Conservation (phyloP, 2,113 vertebrate species). For the Misgurnus anguillicaudatus region DNA sequence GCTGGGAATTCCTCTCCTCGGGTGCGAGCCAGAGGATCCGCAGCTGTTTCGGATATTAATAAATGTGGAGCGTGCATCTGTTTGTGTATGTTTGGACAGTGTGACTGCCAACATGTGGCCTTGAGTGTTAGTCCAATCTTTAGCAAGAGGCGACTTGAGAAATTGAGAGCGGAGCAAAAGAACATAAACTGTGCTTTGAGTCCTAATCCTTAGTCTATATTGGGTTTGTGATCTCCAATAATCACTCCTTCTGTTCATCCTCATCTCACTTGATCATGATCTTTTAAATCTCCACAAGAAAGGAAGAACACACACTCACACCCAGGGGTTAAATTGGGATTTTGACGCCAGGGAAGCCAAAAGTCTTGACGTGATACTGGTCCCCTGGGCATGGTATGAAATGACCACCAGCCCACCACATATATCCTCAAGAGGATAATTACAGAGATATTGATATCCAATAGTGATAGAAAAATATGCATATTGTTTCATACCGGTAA, state of each 20-base stretch:
- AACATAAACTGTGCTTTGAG: slow-evolving; percentile 36
- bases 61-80: slow-evolving; percentile 31
- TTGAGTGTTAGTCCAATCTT: slow-evolving; percentile 22
- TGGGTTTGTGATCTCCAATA: slow-evolving; percentile 50
- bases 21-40: slow-evolving; percentile 41
- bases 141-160: slow-evolving; percentile 44
- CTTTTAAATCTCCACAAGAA: slow-evolving; percentile 34
- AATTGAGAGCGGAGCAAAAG: slow-evolving; percentile 32
- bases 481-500: too few species aligned
- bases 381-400: too few species aligned
- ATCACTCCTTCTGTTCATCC: slow-evolving; percentile 50
- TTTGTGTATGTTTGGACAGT: slow-evolving; percentile 32
- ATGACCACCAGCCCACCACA: too few species aligned
- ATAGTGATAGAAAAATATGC: too few species aligned
- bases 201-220: slow-evolving; percentile 42
- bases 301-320: neutral
- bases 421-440: too few species aligned
- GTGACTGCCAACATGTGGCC: slow-evolving; percentile 24
- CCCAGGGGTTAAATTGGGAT: neutral
- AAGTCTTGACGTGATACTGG: too few species aligned
- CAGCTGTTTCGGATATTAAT: slow-evolving; percentile 49
- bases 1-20: slow-evolving; percentile 47
- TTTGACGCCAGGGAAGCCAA: too few species aligned
- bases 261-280: slow-evolving; percentile 35
- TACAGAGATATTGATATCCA: too few species aligned